These are phyloP conservation scores for Pampusana beccarii DNA, from an alignment of 2,113 vertebrate species.

Conservation along the genomic window DNA sequence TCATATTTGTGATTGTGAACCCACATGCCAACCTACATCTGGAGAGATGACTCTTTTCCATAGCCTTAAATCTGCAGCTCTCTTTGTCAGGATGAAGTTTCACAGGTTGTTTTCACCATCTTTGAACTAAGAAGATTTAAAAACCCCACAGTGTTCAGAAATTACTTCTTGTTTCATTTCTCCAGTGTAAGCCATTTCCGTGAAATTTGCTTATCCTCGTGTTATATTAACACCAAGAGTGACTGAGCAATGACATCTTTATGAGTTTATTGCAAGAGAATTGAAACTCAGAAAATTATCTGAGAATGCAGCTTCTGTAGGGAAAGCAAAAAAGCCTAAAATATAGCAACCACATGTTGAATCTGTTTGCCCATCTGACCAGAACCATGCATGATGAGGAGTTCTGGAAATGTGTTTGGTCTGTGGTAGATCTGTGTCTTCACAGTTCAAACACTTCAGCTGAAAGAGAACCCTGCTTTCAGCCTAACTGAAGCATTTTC, in stretches of 20 bases:
- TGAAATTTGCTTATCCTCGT: conserved; percentile 38
- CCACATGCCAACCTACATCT: conserved; percentile 57
- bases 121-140: conserved; percentile 50
- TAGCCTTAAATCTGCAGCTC: conserved; percentile 39
- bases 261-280: not conserved
- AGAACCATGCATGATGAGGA: not conserved
- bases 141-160: not conserved
- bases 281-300: not conserved
- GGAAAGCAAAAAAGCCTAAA: not conserved
- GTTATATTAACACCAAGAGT: not conserved
- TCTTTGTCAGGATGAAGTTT: conserved; percentile 17
- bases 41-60: conserved; percentile 28
- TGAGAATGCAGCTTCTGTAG: not conserved
- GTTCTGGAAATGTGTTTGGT: not conserved
- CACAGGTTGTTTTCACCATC: conserved; percentile 32
- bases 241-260: conserved; percentile 22
- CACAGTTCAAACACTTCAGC: not conserved
- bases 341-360: not conserved
- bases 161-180: conserved; percentile 5
- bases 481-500: not conserved
- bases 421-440: not conserved
- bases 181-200: not conserved
- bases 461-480: not conserved
- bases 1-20: conserved; percentile 14
- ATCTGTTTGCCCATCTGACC: not conserved